Evolutionary conservation across 2,113 vertebrate species (phyloP).

Genomic region (Dasyurus viverrinus): DNA sequence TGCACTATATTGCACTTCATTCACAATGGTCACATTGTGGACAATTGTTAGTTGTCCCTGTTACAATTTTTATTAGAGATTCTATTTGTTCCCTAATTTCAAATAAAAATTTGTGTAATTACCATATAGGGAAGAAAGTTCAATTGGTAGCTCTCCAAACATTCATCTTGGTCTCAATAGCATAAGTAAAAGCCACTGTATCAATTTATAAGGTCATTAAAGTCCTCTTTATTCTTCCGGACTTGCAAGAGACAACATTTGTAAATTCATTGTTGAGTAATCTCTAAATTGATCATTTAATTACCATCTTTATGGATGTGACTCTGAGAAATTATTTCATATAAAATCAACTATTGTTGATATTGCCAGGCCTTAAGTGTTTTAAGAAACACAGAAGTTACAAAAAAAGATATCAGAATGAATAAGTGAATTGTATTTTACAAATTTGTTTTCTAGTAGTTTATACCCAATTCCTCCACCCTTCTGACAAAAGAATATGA

Average conservation of each 20-base stretch:
- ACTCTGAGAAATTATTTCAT: constrained; percentile 67
- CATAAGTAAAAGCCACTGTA: constrained; percentile 68
- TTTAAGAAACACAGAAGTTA: constrained; percentile 49
- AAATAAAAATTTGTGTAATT: constrained; percentile 76
- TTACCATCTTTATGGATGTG: constrained; percentile 44
- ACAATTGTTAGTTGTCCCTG: constrained; percentile 19
- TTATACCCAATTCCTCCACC: constrained; percentile 48
- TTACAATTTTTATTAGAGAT: constrained; percentile 64
- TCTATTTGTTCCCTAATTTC: constrained; percentile 73
- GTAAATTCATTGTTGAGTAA: constrained; percentile 71
- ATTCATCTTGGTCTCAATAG: constrained; percentile 73
- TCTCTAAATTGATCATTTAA: constrained; percentile 75
- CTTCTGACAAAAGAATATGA: constrained; percentile 22
- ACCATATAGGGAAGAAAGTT: not conserved
- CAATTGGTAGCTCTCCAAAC: constrained; percentile 63
- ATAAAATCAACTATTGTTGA: constrained; percentile 60
- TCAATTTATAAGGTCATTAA: constrained; percentile 68
- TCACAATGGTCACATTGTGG: constrained; percentile 67
- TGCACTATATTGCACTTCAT: constrained; percentile 62
- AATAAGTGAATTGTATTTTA: constrained; percentile 44
- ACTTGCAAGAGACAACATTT: constrained; percentile 73
- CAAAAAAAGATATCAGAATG: constrained; percentile 12
- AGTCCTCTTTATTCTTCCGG: constrained; percentile 65
- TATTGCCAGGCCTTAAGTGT: constrained; percentile 51
- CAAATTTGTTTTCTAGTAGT: constrained; percentile 26